phyloP scores from a whole-genome alignment of 35 echinoderm and acorn worm species.

The Apostichopus californicus region DNA sequence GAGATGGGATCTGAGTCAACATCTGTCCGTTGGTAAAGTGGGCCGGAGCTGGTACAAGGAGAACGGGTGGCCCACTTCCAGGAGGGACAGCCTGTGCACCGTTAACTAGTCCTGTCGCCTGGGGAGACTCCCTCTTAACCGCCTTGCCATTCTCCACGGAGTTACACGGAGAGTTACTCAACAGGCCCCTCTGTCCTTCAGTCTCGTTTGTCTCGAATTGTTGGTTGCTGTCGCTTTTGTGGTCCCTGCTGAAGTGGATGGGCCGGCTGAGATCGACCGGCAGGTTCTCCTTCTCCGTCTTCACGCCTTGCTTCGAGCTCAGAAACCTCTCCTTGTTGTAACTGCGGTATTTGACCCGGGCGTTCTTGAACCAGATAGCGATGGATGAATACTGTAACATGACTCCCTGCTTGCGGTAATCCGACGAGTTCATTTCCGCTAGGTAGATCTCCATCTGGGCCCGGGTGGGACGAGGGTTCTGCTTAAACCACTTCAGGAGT shows the following conservation, averaged over 20 bases:
- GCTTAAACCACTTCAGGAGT: constrained; percentile 84
- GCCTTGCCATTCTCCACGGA: background rate
- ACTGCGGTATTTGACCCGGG: constrained; percentile 82
- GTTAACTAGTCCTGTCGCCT: background rate
- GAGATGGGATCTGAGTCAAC: constrained; percentile 30
- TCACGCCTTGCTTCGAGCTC: background rate
- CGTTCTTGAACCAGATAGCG: constrained; percentile 98
- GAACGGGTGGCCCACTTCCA: constrained; percentile 1
- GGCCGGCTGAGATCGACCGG: constrained; percentile 6
- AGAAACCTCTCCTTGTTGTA: constrained; percentile 11
- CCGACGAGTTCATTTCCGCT: constrained; percentile 84
- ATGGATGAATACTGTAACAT: constrained; percentile 95
- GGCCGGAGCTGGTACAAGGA: constrained; percentile 37
- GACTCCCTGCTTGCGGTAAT: constrained; percentile 75
- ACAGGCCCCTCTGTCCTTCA: background rate
- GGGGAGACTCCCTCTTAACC: constrained; percentile 1
- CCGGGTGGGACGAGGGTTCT: constrained; percentile 84
- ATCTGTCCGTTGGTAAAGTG: constrained; percentile 47
- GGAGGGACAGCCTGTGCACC: background rate
- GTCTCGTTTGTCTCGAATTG: background rate
- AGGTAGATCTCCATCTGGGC: constrained; percentile 83
- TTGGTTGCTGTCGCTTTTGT: background rate
- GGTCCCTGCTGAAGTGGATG: background rate
- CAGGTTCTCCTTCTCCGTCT: constrained; percentile 36
- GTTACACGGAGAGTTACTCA: constrained; percentile 11